A percentile compares a stretch with the other conserved stretches of the same genome.
Evolutionary conservation across 35 echinoderm and acorn worm species (phyloP).

Genomic region (Strongylocentrotus purpuratus): DNA sequence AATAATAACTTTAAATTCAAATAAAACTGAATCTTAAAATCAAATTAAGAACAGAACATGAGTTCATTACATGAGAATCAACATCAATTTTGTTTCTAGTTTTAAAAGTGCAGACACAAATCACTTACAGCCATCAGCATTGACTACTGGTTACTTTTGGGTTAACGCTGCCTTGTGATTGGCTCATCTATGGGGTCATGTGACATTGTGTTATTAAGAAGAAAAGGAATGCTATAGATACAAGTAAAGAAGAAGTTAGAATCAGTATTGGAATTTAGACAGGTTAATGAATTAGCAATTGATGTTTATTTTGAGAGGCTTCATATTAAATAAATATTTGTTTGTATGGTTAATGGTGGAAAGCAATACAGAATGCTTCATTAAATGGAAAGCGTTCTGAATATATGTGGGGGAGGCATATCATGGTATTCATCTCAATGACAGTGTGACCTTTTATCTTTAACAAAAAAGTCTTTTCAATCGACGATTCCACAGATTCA

Average conservation of each 20-base stretch:
- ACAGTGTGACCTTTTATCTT: too few relatives aligned
- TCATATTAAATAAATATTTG: background rate
- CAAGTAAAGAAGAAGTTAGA: background rate
- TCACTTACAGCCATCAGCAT: background rate
- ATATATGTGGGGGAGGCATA: too few relatives aligned
- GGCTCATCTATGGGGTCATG: background rate
- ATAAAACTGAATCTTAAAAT: background rate
- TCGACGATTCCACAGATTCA: background rate
- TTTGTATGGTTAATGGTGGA: background rate
- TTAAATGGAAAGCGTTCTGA: background rate
- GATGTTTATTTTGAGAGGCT: background rate
- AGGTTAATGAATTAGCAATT: background rate
- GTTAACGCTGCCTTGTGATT: background rate
- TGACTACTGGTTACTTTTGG: background rate
- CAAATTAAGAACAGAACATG: background rate
- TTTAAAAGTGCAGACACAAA: background rate
- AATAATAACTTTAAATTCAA: background rate
- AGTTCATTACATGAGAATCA: background rate
- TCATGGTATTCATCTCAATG: too few relatives aligned
- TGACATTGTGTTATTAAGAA: background rate
- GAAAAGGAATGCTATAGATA: background rate
- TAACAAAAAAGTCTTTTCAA: too few relatives aligned
- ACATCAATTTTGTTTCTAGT: background rate
- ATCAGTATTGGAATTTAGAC: background rate
- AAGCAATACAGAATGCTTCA: background rate